Conservation (phyloP, 2,113 vertebrate species). For the Lycaon pictus region DNA sequence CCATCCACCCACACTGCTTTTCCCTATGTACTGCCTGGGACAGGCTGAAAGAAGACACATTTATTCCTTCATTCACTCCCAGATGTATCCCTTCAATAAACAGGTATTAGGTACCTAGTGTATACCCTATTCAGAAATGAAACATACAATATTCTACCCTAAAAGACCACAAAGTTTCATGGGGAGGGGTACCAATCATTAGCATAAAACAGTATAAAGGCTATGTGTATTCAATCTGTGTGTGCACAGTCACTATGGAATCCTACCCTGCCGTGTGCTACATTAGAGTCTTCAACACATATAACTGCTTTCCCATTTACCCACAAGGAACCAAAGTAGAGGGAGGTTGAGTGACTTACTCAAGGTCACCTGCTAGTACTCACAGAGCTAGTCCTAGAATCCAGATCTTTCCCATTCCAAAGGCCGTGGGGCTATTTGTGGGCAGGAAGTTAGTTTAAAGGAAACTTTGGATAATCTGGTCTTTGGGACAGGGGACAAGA, state of each 20-base stretch:
- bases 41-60: neutral
- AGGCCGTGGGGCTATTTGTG: neutral
- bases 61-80: neutral
- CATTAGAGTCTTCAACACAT: neutral
- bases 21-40: neutral
- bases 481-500: neutral
- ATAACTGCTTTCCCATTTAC: neutral
- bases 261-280: neutral
- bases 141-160: neutral
- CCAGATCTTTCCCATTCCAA: constrained; percentile 39
- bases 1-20: neutral
- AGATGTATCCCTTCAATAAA: neutral
- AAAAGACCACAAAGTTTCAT: neutral
- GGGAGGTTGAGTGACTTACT: neutral
- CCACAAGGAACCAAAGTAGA: neutral
- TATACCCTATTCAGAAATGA: neutral
- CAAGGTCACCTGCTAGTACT: neutral
- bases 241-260: neutral
- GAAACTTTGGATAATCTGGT: neutral
- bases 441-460: neutral
- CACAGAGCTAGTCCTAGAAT: constrained; percentile 3
- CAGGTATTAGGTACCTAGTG: neutral
- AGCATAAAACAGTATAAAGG: neutral
- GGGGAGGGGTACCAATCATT: neutral
- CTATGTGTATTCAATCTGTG: neutral